Evolutionary conservation across 2,888 invertebrate genomes (phyloP), one percentile per base, ranked within the genome.

Genomic region (Eubasilissa splendida): DNA sequence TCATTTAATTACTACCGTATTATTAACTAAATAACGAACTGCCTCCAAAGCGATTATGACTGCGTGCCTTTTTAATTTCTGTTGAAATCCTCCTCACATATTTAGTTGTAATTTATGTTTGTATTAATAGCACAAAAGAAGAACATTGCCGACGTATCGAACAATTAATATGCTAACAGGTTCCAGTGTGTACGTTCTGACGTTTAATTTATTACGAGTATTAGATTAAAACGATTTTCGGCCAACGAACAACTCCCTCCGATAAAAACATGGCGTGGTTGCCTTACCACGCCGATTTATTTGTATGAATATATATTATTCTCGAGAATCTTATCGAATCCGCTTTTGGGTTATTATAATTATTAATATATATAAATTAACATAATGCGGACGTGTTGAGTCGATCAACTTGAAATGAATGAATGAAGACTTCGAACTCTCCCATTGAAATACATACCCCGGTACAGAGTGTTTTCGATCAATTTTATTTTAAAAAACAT

Each of bases 331-430:
- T 71, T 71, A 71, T 71, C 71, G 71, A 71, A 71, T 71, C 71
- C 71, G 71, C 71, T 54, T 54, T 71, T 71, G 31, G 60, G 12
- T 63, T 77, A 54, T 63, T 63, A 65, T 22, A 22, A 22, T 22
- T 22, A 22, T 22, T 1, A 22, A 22, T 22, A 22, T 22, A 22
- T 73, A 42, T 75, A 58, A 66, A 79, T 79, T 79, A 79, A 75
- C 75, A 75, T 79, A 79, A 75, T 79, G 52, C 79, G 65, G 58
- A 74, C 79, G 73, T 79, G 79, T 75, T 75, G 79, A 79, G 33
- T 77, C 74, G 68, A 75, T 79, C 66, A 66, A 56, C 56, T 73
- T 56, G 54, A 56, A 73, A 73, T 76, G 76, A 65, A 76, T 76
- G 65, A 76, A 71, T 71, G 71, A 56, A 42, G 22, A 68, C 52